Conservation (phyloP, 2,888 invertebrate species). For the Noctua fimbriata region DNA sequence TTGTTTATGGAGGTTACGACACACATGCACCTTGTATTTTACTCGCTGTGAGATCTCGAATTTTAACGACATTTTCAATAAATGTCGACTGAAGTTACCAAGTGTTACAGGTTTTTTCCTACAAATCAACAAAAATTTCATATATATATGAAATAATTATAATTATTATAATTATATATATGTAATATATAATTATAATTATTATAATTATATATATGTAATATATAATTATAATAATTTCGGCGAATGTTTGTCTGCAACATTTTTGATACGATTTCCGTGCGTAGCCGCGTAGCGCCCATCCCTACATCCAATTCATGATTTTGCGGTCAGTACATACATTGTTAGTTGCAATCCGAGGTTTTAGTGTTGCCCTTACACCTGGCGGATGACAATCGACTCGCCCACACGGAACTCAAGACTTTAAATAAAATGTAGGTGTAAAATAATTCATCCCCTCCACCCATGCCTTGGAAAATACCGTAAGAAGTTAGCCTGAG, state of each 20-base stretch:
- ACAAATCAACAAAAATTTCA: too few relatives aligned
- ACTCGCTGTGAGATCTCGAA: slow-evolving; percentile 7
- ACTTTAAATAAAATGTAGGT: slow-evolving; percentile 6
- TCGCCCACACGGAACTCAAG: slow-evolving; percentile 14
- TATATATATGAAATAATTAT: too few relatives aligned
- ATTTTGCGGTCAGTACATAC: neutral
- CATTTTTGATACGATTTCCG: neutral
- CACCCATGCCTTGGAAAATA: too few relatives aligned
- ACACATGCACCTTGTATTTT: neutral
- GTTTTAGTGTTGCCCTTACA: neutral
- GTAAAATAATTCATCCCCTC: slow-evolving; percentile 1
- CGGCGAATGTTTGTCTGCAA: neutral
- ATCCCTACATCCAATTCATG: neutral
- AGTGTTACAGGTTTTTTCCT: neutral
- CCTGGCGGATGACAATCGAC: neutral
- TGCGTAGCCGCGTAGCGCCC: neutral
- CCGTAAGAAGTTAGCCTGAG: neutral
- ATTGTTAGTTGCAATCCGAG: neutral
- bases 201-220: too few relatives aligned
- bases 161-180: too few relatives aligned
- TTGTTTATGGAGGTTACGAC: neutral
- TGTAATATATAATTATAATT: too few relatives aligned
- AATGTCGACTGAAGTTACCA: neutral
- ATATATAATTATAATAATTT: too few relatives aligned
- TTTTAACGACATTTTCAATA: slow-evolving; percentile 23